Conservation (phyloP, 2,797 vertebrate species). For the Sebastes iracundus region DNA sequence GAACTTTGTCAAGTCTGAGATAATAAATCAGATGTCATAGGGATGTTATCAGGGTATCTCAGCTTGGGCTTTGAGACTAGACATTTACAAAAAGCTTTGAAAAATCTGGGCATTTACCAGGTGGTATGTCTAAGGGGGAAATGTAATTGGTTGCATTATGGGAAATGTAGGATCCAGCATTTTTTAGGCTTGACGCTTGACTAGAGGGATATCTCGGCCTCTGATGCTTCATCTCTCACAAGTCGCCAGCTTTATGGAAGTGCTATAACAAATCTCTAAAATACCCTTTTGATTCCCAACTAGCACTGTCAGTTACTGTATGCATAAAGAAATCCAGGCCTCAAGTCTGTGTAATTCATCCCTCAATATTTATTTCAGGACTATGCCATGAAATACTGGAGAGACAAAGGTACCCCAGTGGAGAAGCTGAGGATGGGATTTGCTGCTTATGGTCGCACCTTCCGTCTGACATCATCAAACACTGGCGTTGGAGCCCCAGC, state of each 20-base stretch:
- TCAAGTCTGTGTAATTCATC: not conserved
- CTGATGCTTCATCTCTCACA: not conserved
- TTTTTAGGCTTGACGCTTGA: not conserved
- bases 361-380: slow-evolving; percentile 61
- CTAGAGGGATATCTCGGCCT: not conserved
- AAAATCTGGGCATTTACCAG: not conserved
- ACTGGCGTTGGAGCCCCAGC: slow-evolving; percentile 74
- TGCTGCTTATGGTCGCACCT: slow-evolving; percentile 84
- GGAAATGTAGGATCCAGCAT: not conserved
- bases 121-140: not conserved
- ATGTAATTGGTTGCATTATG: not conserved
- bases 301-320: not conserved
- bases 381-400: slow-evolving; percentile 86
- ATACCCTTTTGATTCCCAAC: not conserved
- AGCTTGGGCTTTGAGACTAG: not conserved
- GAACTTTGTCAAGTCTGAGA: not conserved
- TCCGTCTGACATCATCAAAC: slow-evolving; percentile 68
- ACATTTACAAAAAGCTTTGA: not conserved
- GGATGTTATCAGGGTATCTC: not conserved
- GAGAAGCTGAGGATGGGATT: slow-evolving; percentile 87
- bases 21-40: not conserved
- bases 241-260: not conserved
- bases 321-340: not conserved
- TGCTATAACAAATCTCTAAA: not conserved
- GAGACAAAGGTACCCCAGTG: slow-evolving; percentile 79